Base-by-base conservation (phyloP, 2,888 invertebrate species). In the Hedychridium roseum region DNA sequence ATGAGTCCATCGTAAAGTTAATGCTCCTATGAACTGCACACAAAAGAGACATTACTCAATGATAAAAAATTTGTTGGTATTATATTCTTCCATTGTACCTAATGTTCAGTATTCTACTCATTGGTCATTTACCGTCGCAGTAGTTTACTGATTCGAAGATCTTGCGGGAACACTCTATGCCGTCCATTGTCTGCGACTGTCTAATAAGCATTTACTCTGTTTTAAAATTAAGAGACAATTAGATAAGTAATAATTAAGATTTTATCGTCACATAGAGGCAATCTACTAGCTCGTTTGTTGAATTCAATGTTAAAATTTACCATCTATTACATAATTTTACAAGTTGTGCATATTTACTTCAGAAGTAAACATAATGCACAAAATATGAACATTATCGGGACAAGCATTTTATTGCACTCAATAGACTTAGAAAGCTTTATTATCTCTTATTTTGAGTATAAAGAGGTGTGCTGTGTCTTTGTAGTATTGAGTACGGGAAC, bases 111-210 rank as follows among this genome's bases (percentile, higher is more conserved):
- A 60, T 56, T 58, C 52, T 54, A 51, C 57, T 51, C 41, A 47
- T 53, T 20, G 37, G 46, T 44, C 47, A 38, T 40, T 23, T 23
- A 23, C 18, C 41, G 34, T 57, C 39, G 32, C 40, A 43, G 54
- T 61, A 57, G 64, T 60, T 58, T 67, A 69, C 65, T 66, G 65
- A 67, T 53, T 55, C 50, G 68, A 76, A 67, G 78, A 76, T 78
- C 78, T 78, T 72, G 76, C 78, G 78, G 78, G 78, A 76, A 64
- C 63, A 73, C 54, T 68, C 60, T 66, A 75, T 75, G 73, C 77
- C 77, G 77, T 77, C 77, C 77, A 76, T 71, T 71, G 54, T 70
- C 59, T 67, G 57, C 60, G 62, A 70, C 60, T 66, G 56, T 64
- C 54, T 60, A 52, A 11, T 48, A 65, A 51, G 57, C 54, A 60